Conservation (phyloP, 2,113 vertebrate genomes). For the Spizaetus ornatus region DNA sequence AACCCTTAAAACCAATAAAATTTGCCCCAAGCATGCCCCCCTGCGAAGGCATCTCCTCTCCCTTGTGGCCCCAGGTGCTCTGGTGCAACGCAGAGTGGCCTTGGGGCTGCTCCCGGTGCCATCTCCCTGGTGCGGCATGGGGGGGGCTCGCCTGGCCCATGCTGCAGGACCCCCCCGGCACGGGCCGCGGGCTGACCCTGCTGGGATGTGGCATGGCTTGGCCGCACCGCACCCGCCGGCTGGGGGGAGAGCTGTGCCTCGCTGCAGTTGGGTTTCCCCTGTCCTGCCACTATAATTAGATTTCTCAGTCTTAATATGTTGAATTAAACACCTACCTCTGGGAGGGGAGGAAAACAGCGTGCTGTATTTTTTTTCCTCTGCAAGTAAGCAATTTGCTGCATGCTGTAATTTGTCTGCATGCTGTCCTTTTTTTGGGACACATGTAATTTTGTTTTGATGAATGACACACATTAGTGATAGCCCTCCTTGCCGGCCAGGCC, state of each 20-base stretch:
- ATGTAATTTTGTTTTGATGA: conserved; percentile 75
- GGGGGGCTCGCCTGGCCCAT: neutral
- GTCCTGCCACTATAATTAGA: neutral
- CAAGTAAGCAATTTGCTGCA: conserved; percentile 48
- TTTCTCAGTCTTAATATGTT: neutral
- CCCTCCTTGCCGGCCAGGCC: neutral
- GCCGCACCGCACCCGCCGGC: accelerated
- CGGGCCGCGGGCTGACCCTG: accelerated
- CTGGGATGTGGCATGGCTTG: neutral
- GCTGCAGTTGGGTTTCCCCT: neutral
- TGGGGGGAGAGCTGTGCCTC: neutral
- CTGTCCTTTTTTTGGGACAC: conserved; percentile 51
- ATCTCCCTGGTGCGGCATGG: accelerated
- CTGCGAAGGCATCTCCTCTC: neutral
- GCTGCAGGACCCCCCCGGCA: neutral
- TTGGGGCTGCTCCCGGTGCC: accelerated
- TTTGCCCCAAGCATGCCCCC: neutral
- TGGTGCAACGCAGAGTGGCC: accelerated
- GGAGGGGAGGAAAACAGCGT: conserved; percentile 4
- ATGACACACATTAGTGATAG: conserved; percentile 63
- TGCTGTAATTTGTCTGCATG: conserved; percentile 65
- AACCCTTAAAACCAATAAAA: neutral
- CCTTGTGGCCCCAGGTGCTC: neutral
- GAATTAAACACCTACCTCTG: conserved; percentile 64
- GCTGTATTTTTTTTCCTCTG: neutral